These are phyloP conservation scores for Drosophila jambulina DNA, from an alignment of 1,140 invertebrate species.

Conservation along the genomic window DNA sequence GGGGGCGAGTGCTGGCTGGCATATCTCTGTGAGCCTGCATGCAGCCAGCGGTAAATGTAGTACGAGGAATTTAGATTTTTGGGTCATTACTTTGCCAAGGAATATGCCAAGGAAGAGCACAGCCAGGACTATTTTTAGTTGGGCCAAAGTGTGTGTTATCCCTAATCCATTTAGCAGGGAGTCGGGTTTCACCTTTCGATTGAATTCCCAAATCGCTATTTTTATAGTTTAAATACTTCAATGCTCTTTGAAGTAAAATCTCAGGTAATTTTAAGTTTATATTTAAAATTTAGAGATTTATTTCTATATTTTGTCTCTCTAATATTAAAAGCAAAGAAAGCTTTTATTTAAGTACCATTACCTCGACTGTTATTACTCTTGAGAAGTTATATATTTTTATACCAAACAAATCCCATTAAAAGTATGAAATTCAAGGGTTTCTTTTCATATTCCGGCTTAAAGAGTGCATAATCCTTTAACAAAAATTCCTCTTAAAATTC, in stretches of 20 bases:
- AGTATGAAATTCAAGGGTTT: too few relatives aligned
- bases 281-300: too few relatives aligned
- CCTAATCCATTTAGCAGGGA: background rate
- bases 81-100: constrained; percentile 64
- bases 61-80: constrained; percentile 59
- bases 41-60: constrained; percentile 56
- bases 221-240: background rate
- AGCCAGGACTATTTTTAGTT: background rate
- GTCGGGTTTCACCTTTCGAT: background rate
- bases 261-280: fast-evolving
- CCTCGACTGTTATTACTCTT: background rate
- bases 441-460: too few relatives aligned
- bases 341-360: background rate
- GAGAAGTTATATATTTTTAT: background rate
- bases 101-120: constrained; percentile 12
- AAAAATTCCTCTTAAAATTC: background rate
- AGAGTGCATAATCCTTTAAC: background rate
- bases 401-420: background rate
- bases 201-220: background rate
- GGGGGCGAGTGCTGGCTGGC: constrained; percentile 14
- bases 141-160: constrained; percentile 16
- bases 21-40: constrained; percentile 42
- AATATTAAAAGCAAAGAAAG: background rate
- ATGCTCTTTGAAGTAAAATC: background rate
- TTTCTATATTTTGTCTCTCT: background rate